Percentiles rank a stretch among this genome's conserved stretches.
These are phyloP conservation scores for Lissonota sp. DNA, from an alignment of 2,888 invertebrate species.

Conservation along the genomic window DNA sequence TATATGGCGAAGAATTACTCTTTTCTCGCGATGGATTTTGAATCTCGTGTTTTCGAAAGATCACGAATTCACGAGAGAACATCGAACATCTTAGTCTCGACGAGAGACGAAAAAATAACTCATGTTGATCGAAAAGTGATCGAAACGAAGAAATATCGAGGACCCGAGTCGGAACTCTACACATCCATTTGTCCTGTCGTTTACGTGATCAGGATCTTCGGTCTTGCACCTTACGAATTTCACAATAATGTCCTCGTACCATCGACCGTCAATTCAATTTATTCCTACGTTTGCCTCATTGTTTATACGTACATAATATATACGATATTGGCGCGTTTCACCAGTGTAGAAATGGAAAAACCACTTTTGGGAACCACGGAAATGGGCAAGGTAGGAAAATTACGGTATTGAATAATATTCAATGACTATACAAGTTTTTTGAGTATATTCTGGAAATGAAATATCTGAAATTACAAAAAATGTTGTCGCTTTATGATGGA, in stretches of 20 bases:
- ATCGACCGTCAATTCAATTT: constrained; percentile 67
- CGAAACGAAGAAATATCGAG: constrained; percentile 60
- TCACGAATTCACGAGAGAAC: too few relatives aligned
- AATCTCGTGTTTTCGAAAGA: constrained; percentile 8
- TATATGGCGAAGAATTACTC: too few relatives aligned
- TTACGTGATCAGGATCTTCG: constrained; percentile 75
- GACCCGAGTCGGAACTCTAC: constrained; percentile 76
- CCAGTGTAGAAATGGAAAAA: constrained; percentile 13
- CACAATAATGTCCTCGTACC: constrained; percentile 70
- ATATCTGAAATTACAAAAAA: too few relatives aligned
- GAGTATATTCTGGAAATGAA: too few relatives aligned
- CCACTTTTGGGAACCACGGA: constrained; percentile 71
- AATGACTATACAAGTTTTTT: too few relatives aligned
- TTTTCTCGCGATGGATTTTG: constrained; percentile 43
- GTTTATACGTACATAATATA: constrained; percentile 69
- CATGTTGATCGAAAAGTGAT: constrained; percentile 9
- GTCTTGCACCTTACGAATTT: constrained; percentile 79
- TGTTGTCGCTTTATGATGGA: too few relatives aligned
- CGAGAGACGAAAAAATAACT: not conserved
- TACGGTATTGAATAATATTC: too few relatives aligned
- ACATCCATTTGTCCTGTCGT: constrained; percentile 75
- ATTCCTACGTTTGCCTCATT: constrained; percentile 59
- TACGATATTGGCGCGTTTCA: constrained; percentile 55
- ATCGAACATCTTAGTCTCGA: too few relatives aligned
- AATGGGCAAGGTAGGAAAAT: constrained; percentile 74